Percentiles rank a stretch among this genome's conserved stretches.
These are phyloP conservation scores for Trinectes maculatus DNA, from an alignment of 2,113 vertebrate genomes.

Conservation along the genomic window DNA sequence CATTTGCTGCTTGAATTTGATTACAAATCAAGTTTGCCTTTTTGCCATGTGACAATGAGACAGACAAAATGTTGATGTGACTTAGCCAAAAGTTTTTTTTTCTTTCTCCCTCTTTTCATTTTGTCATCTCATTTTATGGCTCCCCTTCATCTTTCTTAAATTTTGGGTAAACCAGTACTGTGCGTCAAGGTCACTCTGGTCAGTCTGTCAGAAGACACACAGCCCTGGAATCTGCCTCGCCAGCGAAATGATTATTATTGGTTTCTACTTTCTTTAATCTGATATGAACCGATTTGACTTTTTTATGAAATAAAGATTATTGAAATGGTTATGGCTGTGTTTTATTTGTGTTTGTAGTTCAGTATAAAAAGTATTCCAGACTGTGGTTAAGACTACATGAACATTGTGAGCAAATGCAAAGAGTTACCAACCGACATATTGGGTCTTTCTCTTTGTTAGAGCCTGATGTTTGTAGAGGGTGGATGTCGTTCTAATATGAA, in stretches of 20 bases:
- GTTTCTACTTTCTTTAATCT: slow-evolving; percentile 84
- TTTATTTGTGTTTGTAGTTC: not conserved
- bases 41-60: slow-evolving; percentile 29
- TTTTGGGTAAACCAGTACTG: slow-evolving; percentile 39
- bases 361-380: too few relatives aligned
- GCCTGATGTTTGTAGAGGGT: too few relatives aligned
- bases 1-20: not conserved
- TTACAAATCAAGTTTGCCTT: slow-evolving; percentile 15
- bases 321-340: slow-evolving; percentile 42
- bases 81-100: slow-evolving; percentile 52
- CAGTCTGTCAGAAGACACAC: slow-evolving; percentile 38
- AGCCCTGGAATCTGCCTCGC: slow-evolving; percentile 67
- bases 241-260: slow-evolving; percentile 70
- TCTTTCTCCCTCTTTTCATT: not conserved
- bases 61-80: not conserved
- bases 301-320: slow-evolving; percentile 84
- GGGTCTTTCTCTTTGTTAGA: too few relatives aligned
- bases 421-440: too few relatives aligned
- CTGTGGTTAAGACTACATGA: too few relatives aligned
- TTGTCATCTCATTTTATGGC: slow-evolving; percentile 23
- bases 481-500: too few relatives aligned
- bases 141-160: slow-evolving; percentile 24
- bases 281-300: slow-evolving; percentile 79
- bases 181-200: slow-evolving; percentile 25
- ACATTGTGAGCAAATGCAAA: too few relatives aligned